These are phyloP conservation scores for Urophycis tenuis DNA, from an alignment of 2,797 vertebrate genomes.

Conservation along the genomic window DNA sequence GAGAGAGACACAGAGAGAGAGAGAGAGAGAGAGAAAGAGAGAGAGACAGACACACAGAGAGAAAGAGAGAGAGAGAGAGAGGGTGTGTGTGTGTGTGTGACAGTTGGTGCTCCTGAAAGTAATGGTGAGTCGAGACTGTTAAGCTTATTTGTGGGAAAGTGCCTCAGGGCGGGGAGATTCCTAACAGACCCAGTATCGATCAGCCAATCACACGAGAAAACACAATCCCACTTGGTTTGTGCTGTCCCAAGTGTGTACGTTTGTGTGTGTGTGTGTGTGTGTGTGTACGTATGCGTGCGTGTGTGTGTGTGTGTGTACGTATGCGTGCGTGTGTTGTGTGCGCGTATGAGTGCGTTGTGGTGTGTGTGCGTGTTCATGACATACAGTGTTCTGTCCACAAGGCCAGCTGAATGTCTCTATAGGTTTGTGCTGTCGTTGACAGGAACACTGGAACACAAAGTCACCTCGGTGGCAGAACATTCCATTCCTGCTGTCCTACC, in stretches of 20 bases:
- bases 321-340: neutral
- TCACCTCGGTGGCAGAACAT: constrained; percentile 6
- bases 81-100: neutral
- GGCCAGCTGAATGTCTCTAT: neutral
- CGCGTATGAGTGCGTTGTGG: neutral
- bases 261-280: constrained; percentile 9
- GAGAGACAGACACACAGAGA: neutral
- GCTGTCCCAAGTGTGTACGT: constrained; percentile 11
- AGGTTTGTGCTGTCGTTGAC: constrained; percentile 10
- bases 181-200: constrained; percentile 63
- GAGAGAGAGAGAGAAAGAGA: constrained; percentile 32
- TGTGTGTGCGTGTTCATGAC: constrained; percentile 16
- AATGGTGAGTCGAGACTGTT: constrained; percentile 40
- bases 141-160: constrained; percentile 64
- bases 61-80: neutral
- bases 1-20: constrained; percentile 44
- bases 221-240: constrained; percentile 33
- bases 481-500: constrained; percentile 15
- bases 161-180: constrained; percentile 58
- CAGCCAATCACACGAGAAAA: constrained; percentile 49
- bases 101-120: constrained; percentile 11
- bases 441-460: neutral
- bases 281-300: too few species aligned
- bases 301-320: constrained; percentile 16
- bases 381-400: neutral